phyloP scores from a whole-genome alignment of 2,888 invertebrate genomes.

The Lasioglossum figueresi region DNA sequence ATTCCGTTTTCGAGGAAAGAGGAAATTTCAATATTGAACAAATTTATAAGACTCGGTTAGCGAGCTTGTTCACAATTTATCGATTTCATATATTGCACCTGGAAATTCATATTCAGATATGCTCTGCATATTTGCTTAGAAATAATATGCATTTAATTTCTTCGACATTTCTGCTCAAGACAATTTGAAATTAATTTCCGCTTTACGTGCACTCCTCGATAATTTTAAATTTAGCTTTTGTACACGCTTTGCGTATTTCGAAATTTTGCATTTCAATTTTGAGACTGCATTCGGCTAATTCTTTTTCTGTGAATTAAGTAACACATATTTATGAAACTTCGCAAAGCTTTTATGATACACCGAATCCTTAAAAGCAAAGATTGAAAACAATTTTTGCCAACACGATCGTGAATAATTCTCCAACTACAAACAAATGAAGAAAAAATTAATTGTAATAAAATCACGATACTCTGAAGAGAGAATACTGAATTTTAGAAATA shows the following conservation, averaged over 20 bases:
- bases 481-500: not conserved
- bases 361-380: not conserved
- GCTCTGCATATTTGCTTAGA: not conserved
- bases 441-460: not conserved
- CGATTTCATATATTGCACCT: not conserved
- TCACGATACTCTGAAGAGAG: not conserved
- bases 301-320: not conserved
- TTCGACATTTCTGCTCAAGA: not conserved
- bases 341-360: not conserved
- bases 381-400: not conserved
- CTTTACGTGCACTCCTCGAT: not conserved
- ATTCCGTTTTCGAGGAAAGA: not conserved
- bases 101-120: not conserved
- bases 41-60: not conserved
- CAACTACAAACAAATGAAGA: not conserved
- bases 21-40: not conserved
- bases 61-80: conserved; percentile 2
- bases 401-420: not conserved
- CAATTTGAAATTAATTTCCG: not conserved
- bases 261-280: too few species aligned
- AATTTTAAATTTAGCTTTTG: not conserved
- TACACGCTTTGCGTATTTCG: too few species aligned
- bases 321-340: not conserved
- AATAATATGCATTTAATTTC: not conserved
- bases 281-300: too few species aligned